Conservation (phyloP, 2,113 vertebrate genomes). For the Megaleporinus macrocephalus region DNA sequence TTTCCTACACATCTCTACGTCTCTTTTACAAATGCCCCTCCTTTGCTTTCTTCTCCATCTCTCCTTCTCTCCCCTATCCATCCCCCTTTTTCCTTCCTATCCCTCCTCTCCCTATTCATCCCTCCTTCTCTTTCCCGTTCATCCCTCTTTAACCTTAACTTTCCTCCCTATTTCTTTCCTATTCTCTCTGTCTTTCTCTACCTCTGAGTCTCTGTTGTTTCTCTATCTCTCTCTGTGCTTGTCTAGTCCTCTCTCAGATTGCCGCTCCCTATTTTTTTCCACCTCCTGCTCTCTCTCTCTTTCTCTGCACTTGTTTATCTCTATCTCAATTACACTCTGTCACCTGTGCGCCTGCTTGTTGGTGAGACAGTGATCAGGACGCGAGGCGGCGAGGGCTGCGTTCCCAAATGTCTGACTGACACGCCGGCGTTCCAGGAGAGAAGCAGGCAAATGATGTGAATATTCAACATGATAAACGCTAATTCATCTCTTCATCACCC, state of each 20-base stretch:
- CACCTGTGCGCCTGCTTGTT: constrained; percentile 14
- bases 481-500: constrained; percentile 51
- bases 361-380: constrained; percentile 42
- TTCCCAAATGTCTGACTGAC: constrained; percentile 65
- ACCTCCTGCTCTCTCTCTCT: not conserved
- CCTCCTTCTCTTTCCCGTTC: too few relatives aligned
- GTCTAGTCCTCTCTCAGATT: too few relatives aligned
- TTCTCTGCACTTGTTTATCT: not conserved
- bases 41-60: too few relatives aligned
- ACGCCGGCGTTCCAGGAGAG: constrained; percentile 58
- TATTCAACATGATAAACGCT: constrained; percentile 61
- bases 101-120: too few relatives aligned
- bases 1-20: too few relatives aligned
- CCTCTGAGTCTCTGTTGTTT: too few relatives aligned
- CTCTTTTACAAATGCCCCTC: too few relatives aligned
- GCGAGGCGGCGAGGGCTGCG: constrained; percentile 52
- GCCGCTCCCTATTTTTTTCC: not conserved
- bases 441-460: constrained; percentile 60
- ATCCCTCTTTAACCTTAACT: too few relatives aligned
- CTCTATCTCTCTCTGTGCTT: constrained; percentile 11
- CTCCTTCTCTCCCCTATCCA: too few relatives aligned
- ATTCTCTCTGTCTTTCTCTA: too few relatives aligned
- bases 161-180: too few relatives aligned
- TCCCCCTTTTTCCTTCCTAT: too few relatives aligned
- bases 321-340: not conserved